Evolutionary conservation across 2,113 vertebrate genomes (phyloP).

Genomic region (Mixornis gularis): DNA sequence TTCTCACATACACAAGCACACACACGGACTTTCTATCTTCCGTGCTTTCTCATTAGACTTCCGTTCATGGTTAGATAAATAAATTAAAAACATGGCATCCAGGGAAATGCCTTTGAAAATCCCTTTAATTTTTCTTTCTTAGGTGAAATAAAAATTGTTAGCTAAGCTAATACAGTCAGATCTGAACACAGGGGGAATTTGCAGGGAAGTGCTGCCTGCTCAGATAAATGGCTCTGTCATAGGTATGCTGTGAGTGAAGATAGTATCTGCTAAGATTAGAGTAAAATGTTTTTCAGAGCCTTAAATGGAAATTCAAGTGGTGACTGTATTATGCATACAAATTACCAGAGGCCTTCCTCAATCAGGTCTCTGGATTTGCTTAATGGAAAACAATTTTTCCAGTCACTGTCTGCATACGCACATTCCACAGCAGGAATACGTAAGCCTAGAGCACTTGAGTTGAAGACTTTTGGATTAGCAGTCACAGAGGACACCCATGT

Average conservation of each 20-base stretch:
- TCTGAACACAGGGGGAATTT: slow-evolving; percentile 13
- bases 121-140: slow-evolving; percentile 35
- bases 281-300: slow-evolving; percentile 56
- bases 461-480: neutral
- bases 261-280: slow-evolving; percentile 57
- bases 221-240: slow-evolving; percentile 48
- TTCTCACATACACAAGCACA: neutral
- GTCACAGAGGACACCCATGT: neutral
- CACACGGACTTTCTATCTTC: neutral
- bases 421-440: slow-evolving; percentile 38
- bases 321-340: slow-evolving; percentile 63
- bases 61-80: slow-evolving; percentile 5
- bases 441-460: slow-evolving; percentile 1
- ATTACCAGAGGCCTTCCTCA: slow-evolving; percentile 60
- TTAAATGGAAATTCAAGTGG: slow-evolving; percentile 70
- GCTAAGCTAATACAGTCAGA: slow-evolving; percentile 28
- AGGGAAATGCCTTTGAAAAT: slow-evolving; percentile 20
- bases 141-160: slow-evolving; percentile 53
- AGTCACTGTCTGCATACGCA: slow-evolving; percentile 34
- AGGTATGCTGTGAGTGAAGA: slow-evolving; percentile 44
- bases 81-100: slow-evolving; percentile 23
- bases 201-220: slow-evolving; percentile 33
- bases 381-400: slow-evolving; percentile 61
- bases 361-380: slow-evolving; percentile 51
- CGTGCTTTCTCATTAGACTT: neutral